phyloP scores from a whole-genome alignment of 1,140 invertebrate species.

The Aphaenogaster rudis region DNA sequence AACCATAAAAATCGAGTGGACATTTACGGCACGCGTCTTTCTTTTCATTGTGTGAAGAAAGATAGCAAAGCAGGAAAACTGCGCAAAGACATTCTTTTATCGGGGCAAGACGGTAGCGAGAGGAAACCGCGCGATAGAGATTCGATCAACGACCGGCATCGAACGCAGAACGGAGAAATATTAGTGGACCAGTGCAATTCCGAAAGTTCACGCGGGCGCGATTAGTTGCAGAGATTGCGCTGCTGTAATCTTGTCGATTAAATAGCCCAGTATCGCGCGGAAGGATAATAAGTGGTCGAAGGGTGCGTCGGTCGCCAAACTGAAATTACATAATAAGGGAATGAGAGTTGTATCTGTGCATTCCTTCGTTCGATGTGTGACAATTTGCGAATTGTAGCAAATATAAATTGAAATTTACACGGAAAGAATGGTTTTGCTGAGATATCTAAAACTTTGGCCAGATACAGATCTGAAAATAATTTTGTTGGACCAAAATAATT shows the following conservation, averaged over 20 bases:
- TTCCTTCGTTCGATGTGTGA: neutral
- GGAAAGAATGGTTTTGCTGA: too few relatives aligned
- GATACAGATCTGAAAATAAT: too few relatives aligned
- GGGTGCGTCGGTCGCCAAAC: constrained; percentile 56
- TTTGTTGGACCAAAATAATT: too few relatives aligned
- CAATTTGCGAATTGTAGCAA: neutral
- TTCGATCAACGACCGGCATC: constrained; percentile 59
- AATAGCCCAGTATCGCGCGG: constrained; percentile 69
- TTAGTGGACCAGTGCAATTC: constrained; percentile 66
- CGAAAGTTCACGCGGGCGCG: constrained; percentile 70
- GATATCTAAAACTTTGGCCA: too few relatives aligned
- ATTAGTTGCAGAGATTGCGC: constrained; percentile 39
- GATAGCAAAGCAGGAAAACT: neutral
- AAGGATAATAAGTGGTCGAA: constrained; percentile 73
- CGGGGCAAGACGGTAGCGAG: constrained; percentile 18
- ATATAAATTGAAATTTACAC: neutral
- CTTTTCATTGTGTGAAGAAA: neutral
- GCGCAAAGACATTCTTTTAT: constrained; percentile 20
- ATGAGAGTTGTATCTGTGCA: neutral
- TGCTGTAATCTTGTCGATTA: constrained; percentile 74
- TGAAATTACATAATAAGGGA: constrained; percentile 65
- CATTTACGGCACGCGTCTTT: neutral
- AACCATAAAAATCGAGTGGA: constrained; percentile 48
- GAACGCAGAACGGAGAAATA: constrained; percentile 27
- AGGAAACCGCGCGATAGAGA: constrained; percentile 11